Evolutionary conservation across 2,113 vertebrate species (phyloP).

Genomic region (Tragelaphus strepsiceros): DNA sequence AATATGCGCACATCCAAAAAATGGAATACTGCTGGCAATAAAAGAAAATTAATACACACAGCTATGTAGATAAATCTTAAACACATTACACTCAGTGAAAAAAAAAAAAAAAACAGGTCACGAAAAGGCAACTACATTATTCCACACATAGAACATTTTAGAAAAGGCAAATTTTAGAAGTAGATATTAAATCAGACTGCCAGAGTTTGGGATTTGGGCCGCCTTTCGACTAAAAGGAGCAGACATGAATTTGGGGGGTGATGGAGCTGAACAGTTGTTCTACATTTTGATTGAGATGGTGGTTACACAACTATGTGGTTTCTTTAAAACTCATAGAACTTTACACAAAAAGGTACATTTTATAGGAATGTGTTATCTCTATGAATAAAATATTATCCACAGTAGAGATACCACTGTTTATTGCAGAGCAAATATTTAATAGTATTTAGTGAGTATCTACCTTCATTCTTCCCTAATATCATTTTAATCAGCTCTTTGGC

Average conservation of each 20-base stretch:
- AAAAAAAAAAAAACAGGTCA: fast-evolving
- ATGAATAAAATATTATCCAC: background rate
- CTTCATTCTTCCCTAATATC: background rate
- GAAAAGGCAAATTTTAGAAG: background rate
- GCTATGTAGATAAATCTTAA: background rate
- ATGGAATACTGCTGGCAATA: background rate
- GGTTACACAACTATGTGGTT: background rate
- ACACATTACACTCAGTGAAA: fast-evolving
- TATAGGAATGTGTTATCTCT: background rate
- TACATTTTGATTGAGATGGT: background rate
- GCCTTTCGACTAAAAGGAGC: background rate
- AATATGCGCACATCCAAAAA: background rate
- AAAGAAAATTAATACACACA: background rate
- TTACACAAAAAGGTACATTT: background rate
- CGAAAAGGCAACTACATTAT: background rate
- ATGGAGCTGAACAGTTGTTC: background rate
- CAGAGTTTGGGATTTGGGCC: background rate
- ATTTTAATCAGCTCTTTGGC: background rate
- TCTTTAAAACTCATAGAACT: background rate
- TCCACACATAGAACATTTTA: background rate
- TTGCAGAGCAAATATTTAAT: background rate
- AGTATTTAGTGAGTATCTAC: background rate
- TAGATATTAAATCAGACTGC: background rate
- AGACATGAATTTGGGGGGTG: background rate
- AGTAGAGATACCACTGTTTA: background rate